Evolutionary conservation across 1,140 invertebrate genomes (phyloP), one percentile per base, ranked within the genome.

Genomic region (Conopomorpha cramerella): DNA sequence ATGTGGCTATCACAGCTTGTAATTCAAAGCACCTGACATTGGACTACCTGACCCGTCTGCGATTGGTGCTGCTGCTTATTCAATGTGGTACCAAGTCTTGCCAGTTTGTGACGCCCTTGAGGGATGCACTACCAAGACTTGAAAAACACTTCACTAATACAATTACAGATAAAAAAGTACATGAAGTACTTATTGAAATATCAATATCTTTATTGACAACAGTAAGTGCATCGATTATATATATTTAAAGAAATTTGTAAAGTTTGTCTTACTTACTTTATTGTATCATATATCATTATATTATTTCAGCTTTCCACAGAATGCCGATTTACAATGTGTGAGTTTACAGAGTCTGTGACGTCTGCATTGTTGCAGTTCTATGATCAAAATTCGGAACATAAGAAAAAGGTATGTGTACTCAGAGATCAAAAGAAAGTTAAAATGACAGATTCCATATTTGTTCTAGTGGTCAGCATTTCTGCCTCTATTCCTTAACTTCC

Each of bases 171-270:
- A 68, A 68, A 30, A 72, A 63, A 51, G 47, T 54, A 8, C 58
- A 71, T 44, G 67, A 72, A 38, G 44, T 60, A 34, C 38, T 58
- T 3, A 48, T 64, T 27, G 64, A 76, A 43, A 71, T 66, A 16
- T 49, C 54, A 1, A 55, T 51, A 16, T 38, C 55, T 30, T 32
- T 63, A 8, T 12, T 76, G 12, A 54, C 70, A 45, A 50, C 42
- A 53, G 70, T 74, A 56, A 44, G 41, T 47, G 28, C 34, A 39
- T 33, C 35, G 26, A 18, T 2, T 26, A 36, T 44, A 2, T 26
- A 18, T 36, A 28, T 23, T 37, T 36, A 19, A 7, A 6, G 12
- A 29, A 29, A 7, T 29, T 12, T 10, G 11, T 29, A 29, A 29
- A 10, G 13, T 29, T 8, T 4, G 27, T 37, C 32, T 25, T 7